Evolutionary conservation across 1,140 invertebrate species (phyloP), one percentile per base, ranked within the genome.

Genomic region (Stegodyphus mimosarum): DNA sequence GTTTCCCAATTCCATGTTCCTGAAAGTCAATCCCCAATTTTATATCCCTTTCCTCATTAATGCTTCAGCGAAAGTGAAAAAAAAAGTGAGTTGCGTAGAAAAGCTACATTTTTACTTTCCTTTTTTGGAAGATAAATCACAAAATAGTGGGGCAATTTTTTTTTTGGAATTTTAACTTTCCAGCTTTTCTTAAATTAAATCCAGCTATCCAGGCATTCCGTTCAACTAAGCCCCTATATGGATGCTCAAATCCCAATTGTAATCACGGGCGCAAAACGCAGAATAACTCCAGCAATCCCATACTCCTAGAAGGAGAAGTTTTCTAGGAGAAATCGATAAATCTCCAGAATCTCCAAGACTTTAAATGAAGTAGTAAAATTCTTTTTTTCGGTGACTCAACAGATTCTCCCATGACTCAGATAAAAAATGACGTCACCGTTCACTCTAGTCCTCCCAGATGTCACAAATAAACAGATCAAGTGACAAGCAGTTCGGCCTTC

Each of bases 151-250:
- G 33, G 33, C 33, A 33, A 1, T 33, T 33, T 33, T 33, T 33
- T 33, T 33, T 33, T 33, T 33, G 33, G 33, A 17, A 18, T 3
- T 67, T 17, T 67, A 18, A 50, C 48, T 69, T 71, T 33, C 76
- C 33, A 50, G n/a, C 60, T 49, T 69, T 33, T 48, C 66, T 78
- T 78, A 78, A 78, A 78, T 78, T 78, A 78, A 78, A 78, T 78
- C 76, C 76, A 15, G 60, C 76, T 18, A 69, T 78, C 18, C n/a
- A 7, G 66, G 17, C 51, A 78, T 52, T 78, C 76, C 64, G 51
- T 69, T 33, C 18, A 63, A 15, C 50, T 64, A 69, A 78, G 76
- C 33, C 76, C 17, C 76, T 69, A 63, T 51, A 69, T 69, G n/a
- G 60, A 69, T 52, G 17, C 64, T 15, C 64, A 78, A 78, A 69